phyloP scores from a whole-genome alignment of 2,797 vertebrate species.

The Naso thynnoides region DNA sequence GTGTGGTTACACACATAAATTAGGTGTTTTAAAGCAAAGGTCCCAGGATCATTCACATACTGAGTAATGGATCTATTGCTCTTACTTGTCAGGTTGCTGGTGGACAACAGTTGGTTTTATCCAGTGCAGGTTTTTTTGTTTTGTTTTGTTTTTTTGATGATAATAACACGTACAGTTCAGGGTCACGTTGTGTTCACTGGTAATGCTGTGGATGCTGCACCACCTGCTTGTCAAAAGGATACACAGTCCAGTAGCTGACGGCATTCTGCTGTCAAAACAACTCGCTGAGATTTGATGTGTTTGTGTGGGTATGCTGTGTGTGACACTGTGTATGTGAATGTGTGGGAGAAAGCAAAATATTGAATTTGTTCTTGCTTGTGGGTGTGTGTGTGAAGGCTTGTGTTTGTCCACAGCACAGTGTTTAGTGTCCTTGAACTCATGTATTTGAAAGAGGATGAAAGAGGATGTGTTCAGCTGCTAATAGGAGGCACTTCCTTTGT shows the following conservation, averaged over 20 bases:
- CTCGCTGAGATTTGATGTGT: conserved; percentile 34
- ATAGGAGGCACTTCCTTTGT: conserved; percentile 19
- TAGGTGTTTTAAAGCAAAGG: conserved; percentile 32
- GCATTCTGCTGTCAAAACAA: conserved; percentile 59
- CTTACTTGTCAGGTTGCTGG: conserved; percentile 8
- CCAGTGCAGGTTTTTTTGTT: conserved; percentile 1
- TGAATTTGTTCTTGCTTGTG: conserved; percentile 28
- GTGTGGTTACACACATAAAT: conserved; percentile 34
- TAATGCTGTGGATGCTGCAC: conserved; percentile 24
- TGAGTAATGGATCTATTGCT: conserved; percentile 22
- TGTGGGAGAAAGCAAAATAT: conserved; percentile 32
- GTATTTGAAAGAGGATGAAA: conserved; percentile 26
- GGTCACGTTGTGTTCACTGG: conserved; percentile 29
- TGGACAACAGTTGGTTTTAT: conserved; percentile 33
- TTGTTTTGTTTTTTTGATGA: no score
- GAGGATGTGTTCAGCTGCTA: conserved; percentile 17
- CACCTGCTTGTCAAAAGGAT: conserved; percentile 62
- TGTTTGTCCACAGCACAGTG: conserved; percentile 20
- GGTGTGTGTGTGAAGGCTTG: conserved; percentile 27
- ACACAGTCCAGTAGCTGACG: conserved; percentile 48
- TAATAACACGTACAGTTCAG: no score
- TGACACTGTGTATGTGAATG: not conserved
- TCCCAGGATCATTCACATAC: conserved; percentile 23
- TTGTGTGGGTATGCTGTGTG: conserved; percentile 6
- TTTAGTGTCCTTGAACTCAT: conserved; percentile 51